Evolutionary conservation across 2,888 invertebrate genomes (phyloP), one percentile per base, ranked within the genome.

Genomic region (Agriotes lineatus): DNA sequence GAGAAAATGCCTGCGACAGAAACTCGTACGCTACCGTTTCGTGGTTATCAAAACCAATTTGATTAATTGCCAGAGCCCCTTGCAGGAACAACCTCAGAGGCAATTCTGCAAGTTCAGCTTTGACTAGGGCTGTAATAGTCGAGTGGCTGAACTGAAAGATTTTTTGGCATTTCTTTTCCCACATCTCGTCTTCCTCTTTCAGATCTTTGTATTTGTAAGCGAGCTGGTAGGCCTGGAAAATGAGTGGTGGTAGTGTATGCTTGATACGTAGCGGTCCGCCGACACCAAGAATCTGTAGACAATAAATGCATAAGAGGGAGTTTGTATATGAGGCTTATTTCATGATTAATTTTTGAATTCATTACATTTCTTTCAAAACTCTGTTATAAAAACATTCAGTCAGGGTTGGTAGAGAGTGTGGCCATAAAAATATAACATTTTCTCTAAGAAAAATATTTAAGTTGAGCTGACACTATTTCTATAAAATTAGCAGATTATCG

Each of bases 1-100:
- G 84, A 0, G 97, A 96, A 85, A 99, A 99, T 0, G 98, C 91
- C 86, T 93, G 93, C 18, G 98, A 97, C 83, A 99, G 92, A 81
- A 96, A 99, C 85, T 99, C 99, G 85, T 99, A 99, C 0, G 98
- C 98, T 0, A 99, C 94, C 6, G 96, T 95, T 85, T 99, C 98
- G 82, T 96, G 95, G 82, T 97, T 96, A 68, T 96, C 94, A 84
- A 98, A 99, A 5, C 91, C 91, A 60, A 97, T 96, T 84, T 95
- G 93, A 62, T 95, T 94, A 66, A 96, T 95, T 0, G 96, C 95
- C 50, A 98, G 85, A 0, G 98, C 98, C 1, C 98, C 99, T 85
- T 99, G 97, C 1, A 99, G 89, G 84, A 97, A 99, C 59, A 99
- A 85, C 72, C 99, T 89, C 39, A 99, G 86, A 0, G 99, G 96